Base-by-base conservation (phyloP, 2,113 vertebrate genomes). In the Oryzias melastigma region DNA sequence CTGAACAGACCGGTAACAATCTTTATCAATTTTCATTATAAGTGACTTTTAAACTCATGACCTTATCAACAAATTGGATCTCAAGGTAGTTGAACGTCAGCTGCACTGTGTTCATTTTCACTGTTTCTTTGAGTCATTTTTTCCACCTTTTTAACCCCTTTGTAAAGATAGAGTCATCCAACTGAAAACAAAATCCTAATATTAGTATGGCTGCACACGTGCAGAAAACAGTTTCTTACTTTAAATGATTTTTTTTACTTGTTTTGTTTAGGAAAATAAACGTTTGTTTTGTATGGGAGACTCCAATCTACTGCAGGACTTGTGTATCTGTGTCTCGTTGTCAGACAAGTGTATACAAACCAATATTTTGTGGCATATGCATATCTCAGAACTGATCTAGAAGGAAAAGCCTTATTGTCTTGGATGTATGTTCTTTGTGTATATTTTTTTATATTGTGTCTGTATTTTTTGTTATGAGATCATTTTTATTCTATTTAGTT, bases 401-500 rank as follows among this genome's bases (percentile, higher is more conserved):
- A 83, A 91, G 89, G 58, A 87, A 91, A 90, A 84, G 62, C 47
- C 41, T 62, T 88, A 64, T 81, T 73, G 61, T 73, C 53, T 72
- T 82, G 58, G 63, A 76, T 77, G 71, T 89, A 68, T 53, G 68
- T 73, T 73, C 68, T 80, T 83, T 91, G 89, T 91, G 85, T 91
- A 90, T 89, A 88, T 90, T 35, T 90, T 22, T 92, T 93, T 89
- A 91, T 89, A 91, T 80, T 90, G 86, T 92, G 74, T 90, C 82
- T 87, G 85, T 91, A 87, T 52, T 89, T 91, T 2, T 87, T 90
- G 84, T 88, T 90, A 87, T 91, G 81, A 89, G 89, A 91, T 90
- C 74, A 88, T 87, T 90, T 91, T 91, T 92, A 89, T 92, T 92
- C 87, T 92, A 91, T 93, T 92, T 90, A 90, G 88, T 92, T 93